Evolutionary conservation across 2,888 invertebrate species (phyloP), one percentile per base, ranked within the genome.

Genomic region (Drosophila nigricruria): DNA sequence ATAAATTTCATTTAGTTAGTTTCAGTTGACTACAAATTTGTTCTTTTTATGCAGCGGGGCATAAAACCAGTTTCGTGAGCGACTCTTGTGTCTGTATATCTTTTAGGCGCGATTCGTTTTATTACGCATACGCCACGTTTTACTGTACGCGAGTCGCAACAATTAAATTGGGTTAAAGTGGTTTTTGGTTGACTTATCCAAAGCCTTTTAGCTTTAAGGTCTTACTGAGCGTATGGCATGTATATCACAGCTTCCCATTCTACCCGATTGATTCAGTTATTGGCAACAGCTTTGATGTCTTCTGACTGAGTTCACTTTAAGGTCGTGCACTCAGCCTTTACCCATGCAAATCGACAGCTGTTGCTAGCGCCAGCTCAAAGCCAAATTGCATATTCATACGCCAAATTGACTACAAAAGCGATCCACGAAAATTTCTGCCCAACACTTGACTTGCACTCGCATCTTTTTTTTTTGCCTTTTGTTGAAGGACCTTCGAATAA

Each of bases 1-100:
- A 75, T 79, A 81, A 79, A 84, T 79, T 86, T 79, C 66, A 77
- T 86, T 81, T 83, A 68, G 70, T 79, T 76, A 83, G 87, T 83
- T 86, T 81, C 38, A 49, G 56, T 70, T 56, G 58, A 27, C 58
- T 71, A 27, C 36, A 53, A 62, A 62, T 68, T 64, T 43, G 59
- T 53, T 36, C 52, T 54, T 66, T 70, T 57, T 67, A 69, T 66
- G 68, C 60, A 49, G 40, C 54, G 36, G 43, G 36, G 56, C 30
- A 63, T 70, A 63, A 74, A 74, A 42, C 32, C 61, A 67, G 58
- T 62, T 61, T 61, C 60, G 63, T 61, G 70, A 25, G 61, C 34
- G 34, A 14, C 38, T 60, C 30, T 27, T 32, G 36, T 52, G 14
- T 49, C 9, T 18, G 23, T 14, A 32, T 34, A 25, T 40, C 9